A percentile compares a stretch with the other conserved stretches of the same genome.
These are phyloP conservation scores for Drosophila pandora DNA, from an alignment of 1,140 invertebrate genomes.

Conservation along the genomic window DNA sequence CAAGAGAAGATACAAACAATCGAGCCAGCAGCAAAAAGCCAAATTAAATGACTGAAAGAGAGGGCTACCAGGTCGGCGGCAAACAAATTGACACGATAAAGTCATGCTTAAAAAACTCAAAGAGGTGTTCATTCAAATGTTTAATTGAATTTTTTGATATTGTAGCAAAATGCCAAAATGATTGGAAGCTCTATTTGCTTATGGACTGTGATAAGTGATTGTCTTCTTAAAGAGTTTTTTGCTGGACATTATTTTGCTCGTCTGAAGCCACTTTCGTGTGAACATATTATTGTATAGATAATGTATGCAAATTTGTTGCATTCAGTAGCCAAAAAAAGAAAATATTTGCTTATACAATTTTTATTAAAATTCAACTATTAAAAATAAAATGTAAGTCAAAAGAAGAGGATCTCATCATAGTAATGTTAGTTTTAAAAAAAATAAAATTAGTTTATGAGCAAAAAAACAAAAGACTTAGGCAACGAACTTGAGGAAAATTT, in stretches of 20 bases:
- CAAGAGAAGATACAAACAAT: slow-evolving; percentile 70
- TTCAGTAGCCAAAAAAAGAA: no score
- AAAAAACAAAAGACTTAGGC: slow-evolving; percentile 58
- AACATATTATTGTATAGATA: background rate
- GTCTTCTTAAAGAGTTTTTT: no score
- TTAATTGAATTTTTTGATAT: background rate
- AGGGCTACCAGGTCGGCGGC: slow-evolving; percentile 30
- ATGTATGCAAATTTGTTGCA: no score
- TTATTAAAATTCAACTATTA: no score
- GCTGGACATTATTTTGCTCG: slow-evolving; percentile 10
- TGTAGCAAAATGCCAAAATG: background rate
- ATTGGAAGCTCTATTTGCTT: background rate
- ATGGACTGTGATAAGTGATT: background rate
- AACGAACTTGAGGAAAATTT: slow-evolving; percentile 47
- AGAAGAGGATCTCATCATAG: background rate
- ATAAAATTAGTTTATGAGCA: slow-evolving; percentile 46
- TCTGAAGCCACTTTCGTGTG: slow-evolving; percentile 20
- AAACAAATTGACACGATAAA: slow-evolving; percentile 35
- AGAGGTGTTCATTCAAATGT: slow-evolving; percentile 10
- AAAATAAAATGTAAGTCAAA: no score
- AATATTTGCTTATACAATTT: no score
- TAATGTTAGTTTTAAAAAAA: slow-evolving; percentile 2
- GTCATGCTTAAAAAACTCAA: background rate
- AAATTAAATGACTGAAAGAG: slow-evolving; percentile 26
- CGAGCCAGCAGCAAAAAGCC: slow-evolving; percentile 45